Percentiles rank a stretch among this genome's conserved stretches.
Evolutionary conservation across 2,888 invertebrate species (phyloP).

Genomic region (Podabrus alpinus): DNA sequence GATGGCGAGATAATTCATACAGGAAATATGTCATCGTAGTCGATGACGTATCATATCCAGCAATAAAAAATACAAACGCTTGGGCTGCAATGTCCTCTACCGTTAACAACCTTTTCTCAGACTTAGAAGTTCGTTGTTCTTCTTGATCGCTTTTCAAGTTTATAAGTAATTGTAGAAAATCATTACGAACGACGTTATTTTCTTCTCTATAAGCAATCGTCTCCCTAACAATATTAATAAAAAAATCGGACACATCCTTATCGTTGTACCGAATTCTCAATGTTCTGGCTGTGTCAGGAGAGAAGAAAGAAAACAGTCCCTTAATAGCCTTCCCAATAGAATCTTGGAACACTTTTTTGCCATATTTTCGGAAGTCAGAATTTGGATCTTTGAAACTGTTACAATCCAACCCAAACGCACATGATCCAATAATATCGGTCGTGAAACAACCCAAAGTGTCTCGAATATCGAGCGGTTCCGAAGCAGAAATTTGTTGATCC

Average conservation of each 20-base stretch:
- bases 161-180: constrained; percentile 59
- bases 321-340: constrained; percentile 13
- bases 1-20: constrained; percentile 58
- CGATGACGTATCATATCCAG: constrained; percentile 52
- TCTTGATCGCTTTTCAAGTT: constrained; percentile 33
- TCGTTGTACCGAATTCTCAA: constrained; percentile 36
- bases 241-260: constrained; percentile 50
- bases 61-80: constrained; percentile 43
- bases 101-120: neutral
- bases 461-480: constrained; percentile 36
- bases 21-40: constrained; percentile 54
- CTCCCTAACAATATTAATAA: constrained; percentile 52
- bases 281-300: constrained; percentile 34
- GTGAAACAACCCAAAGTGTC: constrained; percentile 60
- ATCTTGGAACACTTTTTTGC: constrained; percentile 27
- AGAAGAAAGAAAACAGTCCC: constrained; percentile 12
- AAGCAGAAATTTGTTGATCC: neutral
- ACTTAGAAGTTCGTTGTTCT: neutral
- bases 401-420: constrained; percentile 65
- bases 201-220: constrained; percentile 54
- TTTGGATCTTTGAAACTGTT: constrained; percentile 60
- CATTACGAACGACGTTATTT: constrained; percentile 55
- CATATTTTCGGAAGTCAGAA: constrained; percentile 54
- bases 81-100: constrained; percentile 36
- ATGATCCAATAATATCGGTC: constrained; percentile 63